Percentiles rank a stretch among this genome's conserved stretches.
Evolutionary conservation across 1,140 invertebrate species (phyloP).

Genomic region (Apis dorsata): DNA sequence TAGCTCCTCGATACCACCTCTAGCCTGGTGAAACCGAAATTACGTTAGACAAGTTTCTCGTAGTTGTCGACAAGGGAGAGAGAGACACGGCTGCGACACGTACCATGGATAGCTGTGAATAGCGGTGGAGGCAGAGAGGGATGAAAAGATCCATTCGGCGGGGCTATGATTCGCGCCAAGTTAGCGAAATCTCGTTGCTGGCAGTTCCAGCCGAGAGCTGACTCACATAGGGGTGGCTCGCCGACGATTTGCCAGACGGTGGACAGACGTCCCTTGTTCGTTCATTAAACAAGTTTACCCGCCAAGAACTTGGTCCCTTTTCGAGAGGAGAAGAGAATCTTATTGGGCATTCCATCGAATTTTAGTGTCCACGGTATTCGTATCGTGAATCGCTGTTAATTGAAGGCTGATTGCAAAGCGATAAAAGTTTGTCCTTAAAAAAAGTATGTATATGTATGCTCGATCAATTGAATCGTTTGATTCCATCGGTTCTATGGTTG

Average conservation of each 20-base stretch:
- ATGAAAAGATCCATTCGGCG: conserved; percentile 58
- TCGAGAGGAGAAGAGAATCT: not conserved
- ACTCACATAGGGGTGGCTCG: conserved; percentile 5
- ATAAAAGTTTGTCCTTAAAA: not conserved
- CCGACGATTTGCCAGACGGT: conserved; percentile 46
- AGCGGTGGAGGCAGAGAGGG: not conserved
- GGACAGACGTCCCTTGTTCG: conserved; percentile 53
- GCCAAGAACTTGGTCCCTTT: conserved; percentile 6
- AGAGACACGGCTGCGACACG: conserved; percentile 3
- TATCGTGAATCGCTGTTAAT: not conserved
- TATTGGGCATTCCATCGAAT: too few species aligned
- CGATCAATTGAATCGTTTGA: too few species aligned
- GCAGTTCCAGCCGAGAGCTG: conserved; percentile 41
- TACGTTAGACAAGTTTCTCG: conserved; percentile 51
- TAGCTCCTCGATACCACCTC: not conserved
- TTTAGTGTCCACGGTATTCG: too few species aligned
- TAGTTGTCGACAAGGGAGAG: conserved; percentile 7
- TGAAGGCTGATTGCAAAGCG: not conserved
- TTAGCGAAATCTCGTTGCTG: conserved; percentile 55
- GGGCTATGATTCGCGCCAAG: conserved; percentile 36
- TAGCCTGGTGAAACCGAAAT: conserved; percentile 29
- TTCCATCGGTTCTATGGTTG: too few species aligned
- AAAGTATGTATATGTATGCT: too few species aligned
- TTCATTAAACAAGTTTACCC: conserved; percentile 61
- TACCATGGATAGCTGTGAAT: not conserved